Evolutionary conservation across 2,113 vertebrate species (phyloP).

Genomic region (Pogona vitticeps): DNA sequence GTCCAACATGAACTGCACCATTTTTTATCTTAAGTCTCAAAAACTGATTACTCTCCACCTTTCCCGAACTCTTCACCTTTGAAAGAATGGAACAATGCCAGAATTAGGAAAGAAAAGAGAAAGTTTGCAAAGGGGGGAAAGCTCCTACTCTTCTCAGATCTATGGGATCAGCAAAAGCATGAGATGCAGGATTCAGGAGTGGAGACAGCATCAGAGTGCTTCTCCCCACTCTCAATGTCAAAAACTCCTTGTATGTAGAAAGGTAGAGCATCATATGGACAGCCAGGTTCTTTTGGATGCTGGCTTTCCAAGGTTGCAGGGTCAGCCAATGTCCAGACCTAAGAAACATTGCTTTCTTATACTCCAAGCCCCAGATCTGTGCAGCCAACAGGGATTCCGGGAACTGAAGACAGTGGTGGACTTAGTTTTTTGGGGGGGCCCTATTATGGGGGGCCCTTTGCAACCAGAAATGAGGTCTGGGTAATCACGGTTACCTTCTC

Average conservation of each 20-base stretch:
- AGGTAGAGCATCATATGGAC: background rate
- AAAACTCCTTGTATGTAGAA: background rate
- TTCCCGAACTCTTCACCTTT: constrained; percentile 56
- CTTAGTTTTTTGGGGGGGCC: too few relatives aligned
- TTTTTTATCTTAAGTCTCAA: constrained; percentile 78
- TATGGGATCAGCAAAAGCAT: background rate
- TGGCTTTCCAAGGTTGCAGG: background rate
- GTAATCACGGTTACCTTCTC: too few relatives aligned
- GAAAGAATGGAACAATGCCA: constrained; percentile 32
- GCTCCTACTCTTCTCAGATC: background rate
- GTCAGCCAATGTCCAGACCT: too few relatives aligned
- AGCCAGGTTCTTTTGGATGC: background rate
- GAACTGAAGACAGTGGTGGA: too few relatives aligned
- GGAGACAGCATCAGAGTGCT: too few relatives aligned
- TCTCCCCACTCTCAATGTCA: background rate
- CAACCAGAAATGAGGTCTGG: too few relatives aligned
- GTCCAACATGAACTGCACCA: constrained; percentile 59
- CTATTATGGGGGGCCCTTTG: too few relatives aligned
- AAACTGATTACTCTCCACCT: constrained; percentile 70
- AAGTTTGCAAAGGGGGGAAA: background rate
- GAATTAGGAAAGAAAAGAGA: constrained; percentile 54
- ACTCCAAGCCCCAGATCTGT: too few relatives aligned
- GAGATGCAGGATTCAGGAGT: too few relatives aligned
- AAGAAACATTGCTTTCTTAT: too few relatives aligned
- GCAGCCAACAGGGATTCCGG: too few relatives aligned